Evolutionary conservation across 2,888 invertebrate species (phyloP), one percentile per base, ranked within the genome.

Genomic region (Aporophyla lueneburgensis): DNA sequence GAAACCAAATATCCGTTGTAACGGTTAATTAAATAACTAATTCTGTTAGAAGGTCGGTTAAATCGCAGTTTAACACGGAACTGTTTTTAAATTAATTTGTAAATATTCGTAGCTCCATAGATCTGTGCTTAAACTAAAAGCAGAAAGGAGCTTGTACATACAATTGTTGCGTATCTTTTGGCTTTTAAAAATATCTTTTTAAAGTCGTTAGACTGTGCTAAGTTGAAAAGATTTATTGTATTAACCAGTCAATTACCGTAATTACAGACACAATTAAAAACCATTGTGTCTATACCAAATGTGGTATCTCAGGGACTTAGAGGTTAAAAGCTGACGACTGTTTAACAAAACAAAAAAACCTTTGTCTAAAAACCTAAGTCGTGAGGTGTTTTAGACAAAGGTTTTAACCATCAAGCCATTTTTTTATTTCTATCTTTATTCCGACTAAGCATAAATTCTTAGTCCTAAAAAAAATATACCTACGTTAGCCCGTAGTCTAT

Each of bases 11-110:
- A 78, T 65, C 21, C 24, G 19, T 10, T 27, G 53, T 49, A 54
- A 49, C 24, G 12, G 70, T 67, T 73, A 78, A 81, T 78, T 67
- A 67, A 77, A 70, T 73, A 73, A 67, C 78, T 56, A 81, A 68
- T 78, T 71, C 21, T 54, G 43, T 73, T 77, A 70, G 40, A 14
- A 43, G 24, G 33, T 80, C 7, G 12, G 58, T 67, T 73, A 71
- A 51, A 67, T 40, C 12, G 40, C 53, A 72, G 58, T 70, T n/a
- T 67, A 70, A 73, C 53, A 66, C 33, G 53, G 2, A 80, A 70
- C n/a, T 72, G 70, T 54, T 77, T 72, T 70, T 7, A 71, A 70
- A 27, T 70, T 58, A 72, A 58, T 54, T 67, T 53, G 9, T 21
- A 53, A 69, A 77, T 21, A n/a, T n/a, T n/a, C n/a, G n/a, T n/a